Evolutionary conservation across 2,888 invertebrate species (phyloP), one percentile per base, ranked within the genome.

Genomic region (Dendrolimus pini): DNA sequence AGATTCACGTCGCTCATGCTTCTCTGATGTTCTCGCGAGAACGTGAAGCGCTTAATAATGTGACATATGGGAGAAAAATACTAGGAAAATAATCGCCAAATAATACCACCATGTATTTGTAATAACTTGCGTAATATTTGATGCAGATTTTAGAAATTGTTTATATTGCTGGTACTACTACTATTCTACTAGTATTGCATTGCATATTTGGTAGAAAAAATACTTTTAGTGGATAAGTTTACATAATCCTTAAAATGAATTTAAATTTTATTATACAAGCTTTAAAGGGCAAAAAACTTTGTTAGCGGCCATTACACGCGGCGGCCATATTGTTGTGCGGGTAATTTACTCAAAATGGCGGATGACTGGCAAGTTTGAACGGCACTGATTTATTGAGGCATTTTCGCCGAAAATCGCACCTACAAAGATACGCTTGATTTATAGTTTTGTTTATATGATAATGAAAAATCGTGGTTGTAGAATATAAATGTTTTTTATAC

Each of bases 321-420:
- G 47, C 41, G 42, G 55, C 59, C 57, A 57, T 56, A 14, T 59
- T 59, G 54, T 60, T 55, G 54, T 55, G 59, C 61, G 69, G 69
- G 71, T 71, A 75, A 78, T 78, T 73, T 75, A 67, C 65, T 68
- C 8, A 74, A 78, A 79, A 78, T 72, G 76, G 71, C 67, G 67
- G 65, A 70, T 78, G 78, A 78, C 72, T 71, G 67, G 78, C 76
- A 61, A 55, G 61, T 72, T 66, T 60, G 62, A 61, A 62, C 68
- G 30, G 30, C 30, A 62, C 60, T 67, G 71, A 77, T 75, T 77
- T 77, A 76, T 74, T 62, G 63, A 60, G 62, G 65, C 57, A 59
- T 63, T 66, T 62, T 52, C 13, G 52, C 52, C 52, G 9, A 41
- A 57, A 57, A 57, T 30, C 30, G 3, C 30, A 30, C 30, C 47